phyloP scores from a whole-genome alignment of 2,888 invertebrate species.

The Clivina fossor region DNA sequence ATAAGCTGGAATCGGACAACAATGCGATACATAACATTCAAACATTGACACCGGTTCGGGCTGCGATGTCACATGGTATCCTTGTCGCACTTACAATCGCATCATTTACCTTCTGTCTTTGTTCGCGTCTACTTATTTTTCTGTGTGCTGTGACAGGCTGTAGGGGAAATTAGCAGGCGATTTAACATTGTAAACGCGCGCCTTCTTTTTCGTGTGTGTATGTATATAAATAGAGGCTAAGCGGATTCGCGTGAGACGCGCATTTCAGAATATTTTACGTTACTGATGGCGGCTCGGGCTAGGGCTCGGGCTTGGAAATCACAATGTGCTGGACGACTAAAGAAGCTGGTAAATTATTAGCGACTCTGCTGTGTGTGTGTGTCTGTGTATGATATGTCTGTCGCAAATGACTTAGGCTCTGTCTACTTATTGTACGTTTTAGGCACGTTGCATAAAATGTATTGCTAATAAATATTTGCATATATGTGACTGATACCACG shows the following conservation, averaged over 20 bases:
- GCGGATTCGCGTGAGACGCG: slow-evolving; percentile 27
- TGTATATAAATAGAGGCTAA: slow-evolving; percentile 30
- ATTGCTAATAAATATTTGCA: too few relatives aligned
- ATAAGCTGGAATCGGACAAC: slow-evolving; percentile 34
- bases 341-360: slow-evolving; percentile 26
- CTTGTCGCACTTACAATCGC: background rate
- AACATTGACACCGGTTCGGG: slow-evolving; percentile 28
- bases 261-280: slow-evolving; percentile 27
- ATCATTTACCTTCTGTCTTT: background rate
- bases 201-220: too few relatives aligned
- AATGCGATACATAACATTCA: slow-evolving; percentile 35
- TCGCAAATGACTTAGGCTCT: too few relatives aligned
- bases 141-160: slow-evolving; percentile 30
- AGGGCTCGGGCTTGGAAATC: slow-evolving; percentile 14
- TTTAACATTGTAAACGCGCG: slow-evolving; percentile 29
- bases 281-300: too few relatives aligned
- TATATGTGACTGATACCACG: too few relatives aligned
- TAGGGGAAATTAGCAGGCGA: slow-evolving; percentile 33
- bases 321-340: slow-evolving; percentile 42
- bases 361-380: slow-evolving; percentile 8
- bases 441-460: too few relatives aligned
- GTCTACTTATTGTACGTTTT: too few relatives aligned
- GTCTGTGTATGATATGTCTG: too few relatives aligned
- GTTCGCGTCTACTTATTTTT: slow-evolving; percentile 3
- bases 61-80: slow-evolving; percentile 8